These are phyloP conservation scores for cat (Felis catus) DNA, from an alignment of 2,113 vertebrate species.

Conservation along the genomic window F.catus_Fca126_mat1.0 CM031427.1:21191501-21192000, in stretches of 20 bases:
- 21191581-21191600: neutral
- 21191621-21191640: neutral
- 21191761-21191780: neutral
- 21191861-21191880: neutral
- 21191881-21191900: neutral
- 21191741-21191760: neutral
- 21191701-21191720: rapidly evolving
- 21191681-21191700: neutral
- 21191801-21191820: neutral
- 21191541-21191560: neutral
- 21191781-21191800: neutral
- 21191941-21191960: neutral
- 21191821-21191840: neutral
- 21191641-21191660: neutral
- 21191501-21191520: neutral
- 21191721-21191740: neutral
- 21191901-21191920: neutral
- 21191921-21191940: neutral
- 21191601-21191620: neutral
- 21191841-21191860: neutral
- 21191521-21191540: neutral
- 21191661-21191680: neutral
- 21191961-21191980: neutral
- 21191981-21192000: neutral
- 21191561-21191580: neutral